Conservation (phyloP, 92 coral and sea anemone species). For the Paragorgia papillata region DNA sequence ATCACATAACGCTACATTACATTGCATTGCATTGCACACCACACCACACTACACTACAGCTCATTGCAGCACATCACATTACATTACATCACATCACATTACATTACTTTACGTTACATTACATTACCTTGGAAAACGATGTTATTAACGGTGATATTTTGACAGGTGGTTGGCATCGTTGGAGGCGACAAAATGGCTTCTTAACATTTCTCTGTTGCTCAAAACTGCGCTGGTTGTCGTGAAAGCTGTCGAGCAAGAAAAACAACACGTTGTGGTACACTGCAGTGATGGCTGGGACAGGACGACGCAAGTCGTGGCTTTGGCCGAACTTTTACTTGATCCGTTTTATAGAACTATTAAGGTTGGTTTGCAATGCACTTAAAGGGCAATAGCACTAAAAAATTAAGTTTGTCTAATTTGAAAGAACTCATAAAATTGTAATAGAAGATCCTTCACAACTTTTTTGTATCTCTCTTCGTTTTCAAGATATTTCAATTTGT, state of each 20-base stretch:
- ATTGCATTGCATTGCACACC: no score
- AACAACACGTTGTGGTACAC: slow-evolving; percentile 88
- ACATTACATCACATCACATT: no score
- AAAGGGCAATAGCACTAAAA: no score
- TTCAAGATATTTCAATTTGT: no score
- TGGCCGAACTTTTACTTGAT: slow-evolving; percentile 89
- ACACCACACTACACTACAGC: no score
- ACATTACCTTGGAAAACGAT: no score
- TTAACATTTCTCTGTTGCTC: slow-evolving; percentile 78
- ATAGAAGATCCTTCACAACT: no score
- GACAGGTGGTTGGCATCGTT: slow-evolving; percentile 87
- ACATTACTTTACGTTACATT: no score
- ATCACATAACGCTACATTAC: no score
- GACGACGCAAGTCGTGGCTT: slow-evolving; percentile 89
- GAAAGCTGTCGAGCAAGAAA: slow-evolving; percentile 76
- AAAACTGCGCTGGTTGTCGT: slow-evolving; percentile 84
- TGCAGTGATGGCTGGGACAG: slow-evolving; percentile 99
- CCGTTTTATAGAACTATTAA: slow-evolving; percentile 95
- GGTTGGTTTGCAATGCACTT: slow-evolving; percentile 63
- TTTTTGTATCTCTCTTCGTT: neutral
- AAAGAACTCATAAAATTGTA: no score
- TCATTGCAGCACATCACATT: no score
- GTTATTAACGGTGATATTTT: neutral
- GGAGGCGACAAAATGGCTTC: slow-evolving; percentile 93
- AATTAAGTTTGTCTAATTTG: no score